Conservation (phyloP, 2,888 invertebrate species). For the Copidosoma aretas region DNA sequence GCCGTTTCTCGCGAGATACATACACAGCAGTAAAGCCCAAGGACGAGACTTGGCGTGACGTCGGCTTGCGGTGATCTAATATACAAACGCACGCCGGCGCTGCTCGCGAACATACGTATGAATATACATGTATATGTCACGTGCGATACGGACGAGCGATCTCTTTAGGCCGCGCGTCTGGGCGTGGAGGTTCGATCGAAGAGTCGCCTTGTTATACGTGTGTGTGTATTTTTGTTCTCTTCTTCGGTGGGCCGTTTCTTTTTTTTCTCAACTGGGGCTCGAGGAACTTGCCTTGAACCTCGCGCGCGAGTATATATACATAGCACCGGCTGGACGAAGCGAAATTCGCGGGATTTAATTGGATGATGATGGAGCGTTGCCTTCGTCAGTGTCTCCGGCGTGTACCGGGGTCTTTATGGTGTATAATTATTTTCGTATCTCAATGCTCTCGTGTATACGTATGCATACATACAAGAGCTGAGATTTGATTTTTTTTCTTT, state of each 20-base stretch:
- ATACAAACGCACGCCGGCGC: no score
- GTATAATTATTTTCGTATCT: not conserved
- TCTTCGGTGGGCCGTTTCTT: not conserved
- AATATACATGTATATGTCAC: not conserved
- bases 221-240: no score
- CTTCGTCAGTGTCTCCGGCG: no score
- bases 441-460: not conserved
- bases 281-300: not conserved
- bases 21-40: no score
- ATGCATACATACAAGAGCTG: no score
- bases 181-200: not conserved
- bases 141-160: constrained; percentile 16
- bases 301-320: not conserved
- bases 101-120: no score
- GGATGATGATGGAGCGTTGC: no score
- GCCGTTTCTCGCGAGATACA: no score
- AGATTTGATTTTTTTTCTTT: not conserved
- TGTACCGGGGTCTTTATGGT: not conserved
- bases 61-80: no score
- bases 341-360: not conserved
- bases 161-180: not conserved
- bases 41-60: no score
- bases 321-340: not conserved
- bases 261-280: not conserved
- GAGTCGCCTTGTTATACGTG: not conserved